Evolutionary conservation across 1,140 invertebrate species (phyloP).

Genomic region (Penaeus vannamei): DNA sequence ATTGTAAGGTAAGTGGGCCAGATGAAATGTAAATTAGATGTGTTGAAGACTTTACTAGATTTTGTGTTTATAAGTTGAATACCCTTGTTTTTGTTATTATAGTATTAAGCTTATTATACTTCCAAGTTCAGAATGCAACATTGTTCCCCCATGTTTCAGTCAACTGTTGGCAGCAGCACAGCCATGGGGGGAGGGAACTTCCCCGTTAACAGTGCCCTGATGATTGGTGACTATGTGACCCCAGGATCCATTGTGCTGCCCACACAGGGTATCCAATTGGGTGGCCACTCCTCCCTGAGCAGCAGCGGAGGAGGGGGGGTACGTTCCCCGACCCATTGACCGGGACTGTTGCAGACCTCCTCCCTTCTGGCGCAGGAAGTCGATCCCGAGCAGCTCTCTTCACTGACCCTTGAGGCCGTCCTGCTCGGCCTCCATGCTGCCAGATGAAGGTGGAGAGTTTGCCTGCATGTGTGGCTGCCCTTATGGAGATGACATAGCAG

Average conservation of each 20-base stretch:
- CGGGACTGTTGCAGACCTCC: not conserved
- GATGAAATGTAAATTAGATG: too few species aligned
- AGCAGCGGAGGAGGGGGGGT: not conserved
- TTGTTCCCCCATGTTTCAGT: not conserved
- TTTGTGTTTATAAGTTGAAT: not conserved
- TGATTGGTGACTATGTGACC: constrained; percentile 60
- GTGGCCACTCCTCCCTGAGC: constrained; percentile 3
- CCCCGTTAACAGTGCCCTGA: constrained; percentile 55
- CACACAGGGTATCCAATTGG: constrained; percentile 53
- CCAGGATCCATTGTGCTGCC: constrained; percentile 56
- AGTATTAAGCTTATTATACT: not conserved
- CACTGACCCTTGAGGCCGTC: not conserved
- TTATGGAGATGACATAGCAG: too few species aligned
- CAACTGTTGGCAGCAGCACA: constrained; percentile 10
- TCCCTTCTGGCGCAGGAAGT: not conserved
- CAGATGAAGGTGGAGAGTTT: too few species aligned
- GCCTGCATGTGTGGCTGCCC: too few species aligned
- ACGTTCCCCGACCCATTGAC: constrained; percentile 35
- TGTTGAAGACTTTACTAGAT: too few species aligned
- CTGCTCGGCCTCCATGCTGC: not conserved
- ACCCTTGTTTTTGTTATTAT: not conserved
- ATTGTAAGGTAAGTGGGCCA: too few species aligned
- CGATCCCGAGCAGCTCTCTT: not conserved
- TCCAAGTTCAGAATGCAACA: too few species aligned
- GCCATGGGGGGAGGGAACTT: constrained; percentile 49